A percentile compares a stretch with the other conserved stretches of the same genome.
Conservation (phyloP, 1,140 invertebrate species). For the Pseudoatta argentina region DNA sequence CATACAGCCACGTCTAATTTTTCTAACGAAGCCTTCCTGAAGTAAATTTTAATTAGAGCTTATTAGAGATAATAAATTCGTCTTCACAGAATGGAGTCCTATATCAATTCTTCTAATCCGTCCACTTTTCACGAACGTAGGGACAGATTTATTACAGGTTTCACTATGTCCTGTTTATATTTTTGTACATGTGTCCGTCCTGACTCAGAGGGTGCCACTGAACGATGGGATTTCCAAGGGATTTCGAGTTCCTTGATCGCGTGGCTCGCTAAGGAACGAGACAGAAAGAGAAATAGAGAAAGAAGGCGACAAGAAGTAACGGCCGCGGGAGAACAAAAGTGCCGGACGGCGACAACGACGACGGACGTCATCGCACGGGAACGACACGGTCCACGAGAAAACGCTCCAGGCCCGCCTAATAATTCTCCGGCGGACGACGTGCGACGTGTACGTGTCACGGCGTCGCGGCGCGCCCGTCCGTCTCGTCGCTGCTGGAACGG, state of each 20-base stretch:
- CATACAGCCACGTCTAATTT: too few relatives aligned
- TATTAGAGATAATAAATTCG: background rate
- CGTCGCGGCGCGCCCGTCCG: conserved; percentile 82
- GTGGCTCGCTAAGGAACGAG: background rate
- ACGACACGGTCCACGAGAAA: conserved; percentile 54
- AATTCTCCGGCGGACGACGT: conserved; percentile 80
- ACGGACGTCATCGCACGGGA: conserved; percentile 36
- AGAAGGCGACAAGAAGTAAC: background rate
- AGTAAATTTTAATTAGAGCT: conserved; percentile 9
- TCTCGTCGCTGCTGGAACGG: conserved; percentile 73
- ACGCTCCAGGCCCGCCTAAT: conserved; percentile 81
- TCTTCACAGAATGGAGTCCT: background rate
- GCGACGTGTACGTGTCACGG: conserved; percentile 83
- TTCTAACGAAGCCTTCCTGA: background rate
- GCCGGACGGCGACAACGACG: conserved; percentile 20
- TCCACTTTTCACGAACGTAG: conserved; percentile 14
- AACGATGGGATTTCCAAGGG: background rate
- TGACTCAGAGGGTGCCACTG: conserved; percentile 8
- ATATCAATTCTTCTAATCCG: conserved; percentile 27
- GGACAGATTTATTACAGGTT: conserved; percentile 41
- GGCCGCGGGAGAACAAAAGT: conserved; percentile 45
- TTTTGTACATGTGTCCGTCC: conserved; percentile 6
- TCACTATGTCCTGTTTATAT: conserved; percentile 37
- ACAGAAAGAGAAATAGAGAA: background rate
- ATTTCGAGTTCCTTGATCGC: conserved; percentile 11